Percentiles rank a stretch among this genome's conserved stretches.
These are phyloP conservation scores for Rhea pennata DNA, from an alignment of 2,113 vertebrate genomes.

Conservation along the genomic window DNA sequence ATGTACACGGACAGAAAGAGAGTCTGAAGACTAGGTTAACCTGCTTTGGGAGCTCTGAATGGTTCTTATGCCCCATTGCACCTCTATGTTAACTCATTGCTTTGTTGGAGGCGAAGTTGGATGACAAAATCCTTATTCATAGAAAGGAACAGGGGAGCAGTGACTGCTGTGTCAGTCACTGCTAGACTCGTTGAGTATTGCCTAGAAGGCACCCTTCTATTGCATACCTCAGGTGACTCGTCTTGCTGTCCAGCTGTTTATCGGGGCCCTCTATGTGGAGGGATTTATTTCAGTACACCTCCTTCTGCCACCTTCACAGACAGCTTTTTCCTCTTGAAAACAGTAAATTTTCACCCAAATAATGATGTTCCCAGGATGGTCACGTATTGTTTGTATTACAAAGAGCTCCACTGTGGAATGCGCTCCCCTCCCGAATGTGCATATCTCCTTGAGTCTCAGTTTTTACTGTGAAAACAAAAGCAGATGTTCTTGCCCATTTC, in stretches of 20 bases:
- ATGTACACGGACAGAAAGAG: not conserved
- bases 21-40: not conserved
- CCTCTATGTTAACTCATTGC: not conserved
- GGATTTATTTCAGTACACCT: not conserved
- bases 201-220: not conserved
- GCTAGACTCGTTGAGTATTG: not conserved
- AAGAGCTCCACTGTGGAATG: conserved; percentile 35
- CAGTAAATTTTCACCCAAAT: not conserved
- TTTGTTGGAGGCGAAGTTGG: not conserved
- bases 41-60: not conserved
- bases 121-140: not conserved
- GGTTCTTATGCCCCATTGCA: not conserved
- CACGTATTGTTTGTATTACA: conserved; percentile 20
- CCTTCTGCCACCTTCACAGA: not conserved
- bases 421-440: not conserved
- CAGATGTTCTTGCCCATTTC: conserved; percentile 55
- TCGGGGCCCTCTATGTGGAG: not conserved
- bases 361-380: not conserved
- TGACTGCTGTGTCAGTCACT: not conserved
- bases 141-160: not conserved
- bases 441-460: conserved; percentile 18
- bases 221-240: accelerated
- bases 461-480: conserved; percentile 59
- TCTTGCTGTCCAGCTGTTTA: not conserved
- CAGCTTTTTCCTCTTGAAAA: not conserved